Percentiles rank a stretch among this genome's conserved stretches.
These are phyloP conservation scores for Elmis aenea DNA, from an alignment of 2,888 invertebrate genomes.

Conservation along the genomic window DNA sequence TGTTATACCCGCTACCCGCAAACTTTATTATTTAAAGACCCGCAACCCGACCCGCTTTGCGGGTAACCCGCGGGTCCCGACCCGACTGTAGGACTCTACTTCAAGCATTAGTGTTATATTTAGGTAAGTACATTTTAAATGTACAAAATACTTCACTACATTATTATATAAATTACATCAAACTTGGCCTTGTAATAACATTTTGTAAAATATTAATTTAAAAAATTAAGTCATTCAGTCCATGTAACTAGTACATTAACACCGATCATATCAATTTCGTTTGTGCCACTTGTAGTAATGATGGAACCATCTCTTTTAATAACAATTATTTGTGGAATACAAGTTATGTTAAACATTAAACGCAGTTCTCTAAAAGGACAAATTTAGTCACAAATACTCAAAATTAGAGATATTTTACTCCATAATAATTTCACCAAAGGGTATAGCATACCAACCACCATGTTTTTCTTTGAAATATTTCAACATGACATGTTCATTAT, in stretches of 20 bases:
- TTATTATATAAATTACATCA: too few species aligned
- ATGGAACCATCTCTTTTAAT: slow-evolving; percentile 24
- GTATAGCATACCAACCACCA: slow-evolving; percentile 32
- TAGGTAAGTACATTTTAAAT: too few species aligned
- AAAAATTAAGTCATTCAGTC: slow-evolving; percentile 7
- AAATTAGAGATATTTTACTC: background rate
- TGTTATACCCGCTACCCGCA: too few species aligned
- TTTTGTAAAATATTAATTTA: too few species aligned
- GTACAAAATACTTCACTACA: too few species aligned
- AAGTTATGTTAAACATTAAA: slow-evolving; percentile 23
- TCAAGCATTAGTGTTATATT: too few species aligned
- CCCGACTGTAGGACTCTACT: too few species aligned
- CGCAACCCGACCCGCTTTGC: too few species aligned
- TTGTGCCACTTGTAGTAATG: slow-evolving; percentile 25
- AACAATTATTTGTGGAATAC: slow-evolving; percentile 28
- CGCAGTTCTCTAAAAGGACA: slow-evolving; percentile 25
- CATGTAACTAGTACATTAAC: slow-evolving; percentile 31
- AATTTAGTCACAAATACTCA: background rate
- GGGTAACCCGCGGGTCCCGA: too few species aligned
- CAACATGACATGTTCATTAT: slow-evolving; percentile 21
- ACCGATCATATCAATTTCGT: slow-evolving; percentile 26
- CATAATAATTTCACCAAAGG: slow-evolving; percentile 18
- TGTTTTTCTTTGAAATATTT: slow-evolving; percentile 27
- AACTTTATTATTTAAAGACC: too few species aligned
- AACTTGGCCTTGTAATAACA: too few species aligned